Percentiles rank a stretch among this genome's conserved stretches.
Evolutionary conservation across 2,113 vertebrate genomes (phyloP).

Genomic region (Cettia cetti): DNA sequence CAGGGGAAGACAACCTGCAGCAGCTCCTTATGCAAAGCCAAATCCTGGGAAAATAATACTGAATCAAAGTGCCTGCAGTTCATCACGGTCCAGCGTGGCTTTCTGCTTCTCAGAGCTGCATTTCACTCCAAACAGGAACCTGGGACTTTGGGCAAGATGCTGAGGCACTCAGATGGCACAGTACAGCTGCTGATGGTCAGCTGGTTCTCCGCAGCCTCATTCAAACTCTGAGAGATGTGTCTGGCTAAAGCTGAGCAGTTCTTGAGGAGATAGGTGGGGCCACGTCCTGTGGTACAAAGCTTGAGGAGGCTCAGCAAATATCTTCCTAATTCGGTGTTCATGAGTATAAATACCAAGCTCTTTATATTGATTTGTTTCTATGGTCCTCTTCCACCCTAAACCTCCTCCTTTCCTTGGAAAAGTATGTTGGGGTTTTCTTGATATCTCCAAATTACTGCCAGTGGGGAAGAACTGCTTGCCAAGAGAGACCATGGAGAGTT

Average conservation of each 20-base stretch:
- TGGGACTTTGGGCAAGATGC: background rate
- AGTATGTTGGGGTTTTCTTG: background rate
- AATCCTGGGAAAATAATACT: background rate
- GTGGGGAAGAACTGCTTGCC: background rate
- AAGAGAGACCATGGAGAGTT: background rate
- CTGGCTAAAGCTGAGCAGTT: background rate
- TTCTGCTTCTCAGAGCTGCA: background rate
- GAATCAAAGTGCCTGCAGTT: background rate
- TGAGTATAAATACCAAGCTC: background rate
- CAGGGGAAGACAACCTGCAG: background rate
- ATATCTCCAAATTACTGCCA: background rate
- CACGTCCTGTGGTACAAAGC: background rate
- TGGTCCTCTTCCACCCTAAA: background rate
- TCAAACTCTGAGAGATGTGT: fast-evolving
- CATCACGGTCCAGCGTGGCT: background rate
- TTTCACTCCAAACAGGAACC: background rate
- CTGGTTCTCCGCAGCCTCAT: background rate
- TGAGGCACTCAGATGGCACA: background rate
- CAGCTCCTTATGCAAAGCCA: background rate
- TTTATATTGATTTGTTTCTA: background rate
- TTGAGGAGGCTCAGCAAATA: background rate
- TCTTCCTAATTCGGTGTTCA: fast-evolving
- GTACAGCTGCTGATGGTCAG: fast-evolving
- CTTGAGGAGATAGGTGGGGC: background rate
- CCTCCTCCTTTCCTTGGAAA: background rate